Conservation (phyloP, 1,140 invertebrate genomes). For the Neodiprion pinetum region DNA sequence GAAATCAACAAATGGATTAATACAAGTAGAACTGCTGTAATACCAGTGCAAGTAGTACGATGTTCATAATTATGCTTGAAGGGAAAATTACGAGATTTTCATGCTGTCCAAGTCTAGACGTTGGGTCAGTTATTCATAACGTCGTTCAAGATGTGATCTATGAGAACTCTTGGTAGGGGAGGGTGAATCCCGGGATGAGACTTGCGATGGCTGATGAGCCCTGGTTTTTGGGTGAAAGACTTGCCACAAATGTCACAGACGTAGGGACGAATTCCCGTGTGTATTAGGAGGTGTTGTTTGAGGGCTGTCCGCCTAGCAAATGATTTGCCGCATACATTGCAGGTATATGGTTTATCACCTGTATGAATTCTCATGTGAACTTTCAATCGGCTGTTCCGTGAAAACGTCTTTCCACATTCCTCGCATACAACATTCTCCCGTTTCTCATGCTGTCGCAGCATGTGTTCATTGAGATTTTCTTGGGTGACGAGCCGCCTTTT, state of each 20-base stretch:
- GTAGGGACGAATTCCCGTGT: constrained; percentile 84
- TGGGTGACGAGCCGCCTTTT: constrained; percentile 58
- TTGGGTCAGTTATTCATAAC: constrained; percentile 38
- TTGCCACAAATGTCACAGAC: constrained; percentile 84
- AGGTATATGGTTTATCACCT: constrained; percentile 66
- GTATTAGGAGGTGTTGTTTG: constrained; percentile 75
- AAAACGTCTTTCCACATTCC: constrained; percentile 66
- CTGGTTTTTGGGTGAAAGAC: constrained; percentile 72
- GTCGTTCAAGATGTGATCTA: constrained; percentile 57
- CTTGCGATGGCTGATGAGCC: constrained; percentile 70
- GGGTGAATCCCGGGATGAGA: constrained; percentile 64
- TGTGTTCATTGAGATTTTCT: constrained; percentile 61
- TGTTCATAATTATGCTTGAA: no score
- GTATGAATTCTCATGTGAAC: constrained; percentile 71
- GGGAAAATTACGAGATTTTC: no score
- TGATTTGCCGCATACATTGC: constrained; percentile 68
- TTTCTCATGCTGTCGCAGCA: constrained; percentile 57
- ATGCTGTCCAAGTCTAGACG: background rate
- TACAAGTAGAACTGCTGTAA: no score
- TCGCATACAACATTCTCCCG: constrained; percentile 61
- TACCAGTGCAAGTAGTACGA: no score
- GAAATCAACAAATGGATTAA: no score
- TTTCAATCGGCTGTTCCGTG: constrained; percentile 66
- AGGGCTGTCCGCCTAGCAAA: constrained; percentile 57
- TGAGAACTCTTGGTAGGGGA: constrained; percentile 52